Percentiles rank a stretch among this genome's conserved stretches.
phyloP scores from a whole-genome alignment of 2,113 vertebrate species.

The Nothocercus nigrocapillus region DNA sequence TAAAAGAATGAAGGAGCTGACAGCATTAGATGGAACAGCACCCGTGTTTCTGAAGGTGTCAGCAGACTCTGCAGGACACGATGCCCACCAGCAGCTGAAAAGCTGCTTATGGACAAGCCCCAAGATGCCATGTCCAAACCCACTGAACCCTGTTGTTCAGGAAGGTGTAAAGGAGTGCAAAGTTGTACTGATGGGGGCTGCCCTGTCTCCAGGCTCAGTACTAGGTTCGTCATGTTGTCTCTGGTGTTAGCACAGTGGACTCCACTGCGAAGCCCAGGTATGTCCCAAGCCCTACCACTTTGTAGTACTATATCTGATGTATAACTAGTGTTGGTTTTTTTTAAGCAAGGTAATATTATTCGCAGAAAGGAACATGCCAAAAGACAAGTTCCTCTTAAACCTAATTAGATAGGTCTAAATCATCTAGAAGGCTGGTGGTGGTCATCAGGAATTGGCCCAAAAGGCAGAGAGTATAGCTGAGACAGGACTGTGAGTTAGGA shows the following conservation, averaged over 20 bases:
- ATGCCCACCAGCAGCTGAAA: background rate
- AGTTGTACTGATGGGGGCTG: background rate
- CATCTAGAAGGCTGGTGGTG: no score
- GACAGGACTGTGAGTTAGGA: background rate
- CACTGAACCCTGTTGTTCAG: background rate
- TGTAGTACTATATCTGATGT: background rate
- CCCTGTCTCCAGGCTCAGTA: background rate
- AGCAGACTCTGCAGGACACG: background rate
- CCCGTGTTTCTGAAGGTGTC: background rate
- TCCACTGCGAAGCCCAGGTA: background rate
- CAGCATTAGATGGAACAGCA: background rate
- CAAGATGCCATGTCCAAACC: background rate
- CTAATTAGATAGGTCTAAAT: background rate
- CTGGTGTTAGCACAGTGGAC: background rate
- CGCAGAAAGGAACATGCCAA: background rate
- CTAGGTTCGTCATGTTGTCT: background rate
- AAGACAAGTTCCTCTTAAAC: background rate
- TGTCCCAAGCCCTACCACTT: background rate
- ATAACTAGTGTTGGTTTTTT: no score
- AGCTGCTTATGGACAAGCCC: rapidly evolving
- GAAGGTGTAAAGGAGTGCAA: background rate
- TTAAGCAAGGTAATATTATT: background rate
- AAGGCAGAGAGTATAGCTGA: background rate
- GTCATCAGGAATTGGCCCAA: background rate
- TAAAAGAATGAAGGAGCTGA: background rate